Evolutionary conservation across 2,888 invertebrate species (phyloP), one percentile per base, ranked within the genome.

Genomic region (Tridacna gigas): DNA sequence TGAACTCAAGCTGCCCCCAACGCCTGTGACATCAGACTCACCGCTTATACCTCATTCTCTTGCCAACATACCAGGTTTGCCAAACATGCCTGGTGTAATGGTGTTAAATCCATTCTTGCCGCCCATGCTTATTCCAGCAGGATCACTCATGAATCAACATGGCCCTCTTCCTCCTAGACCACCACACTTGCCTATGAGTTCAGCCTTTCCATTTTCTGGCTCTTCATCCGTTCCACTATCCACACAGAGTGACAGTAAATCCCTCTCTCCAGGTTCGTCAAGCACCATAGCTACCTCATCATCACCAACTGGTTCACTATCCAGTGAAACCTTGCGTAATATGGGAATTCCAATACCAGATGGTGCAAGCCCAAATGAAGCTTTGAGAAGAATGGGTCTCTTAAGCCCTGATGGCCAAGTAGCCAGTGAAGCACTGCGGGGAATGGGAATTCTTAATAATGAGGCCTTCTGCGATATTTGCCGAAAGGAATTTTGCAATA

Each of bases 401-500:
- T 74, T 86, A 25, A 81, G 80, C 73, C 86, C 84, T 25, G 86
- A 83, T 73, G 84, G 86, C 67, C 89, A 84, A 78, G 86, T 87
- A 25, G 80, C 88, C 61, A 86, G 85, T 84, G 90, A 90, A 81
- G 79, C 84, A 20, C 82, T 90, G 20, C 84, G 90, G 66, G 89
- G 90, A 73, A 90, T 91, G 79, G 89, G 90, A 22, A 89, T 88
- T 28, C 89, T 92, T n/a, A 92, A 94, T 85, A 93, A 97, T 0
- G 98, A 98, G 93, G 97, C 98, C n/a, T 98, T 97, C 94, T 98
- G 98, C 95, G 98, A 98, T 95, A 96, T 98, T 82, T 98, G 98
- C 94, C 97, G 97, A 95, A 94, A 95, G 86, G 94, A 94, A 84
- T 93, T 95, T 88, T 93, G 94, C 88, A 94, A 94, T 89, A 91